Conservation (phyloP, 2,888 invertebrate genomes). For the Tricholauxania praeusta region DNA sequence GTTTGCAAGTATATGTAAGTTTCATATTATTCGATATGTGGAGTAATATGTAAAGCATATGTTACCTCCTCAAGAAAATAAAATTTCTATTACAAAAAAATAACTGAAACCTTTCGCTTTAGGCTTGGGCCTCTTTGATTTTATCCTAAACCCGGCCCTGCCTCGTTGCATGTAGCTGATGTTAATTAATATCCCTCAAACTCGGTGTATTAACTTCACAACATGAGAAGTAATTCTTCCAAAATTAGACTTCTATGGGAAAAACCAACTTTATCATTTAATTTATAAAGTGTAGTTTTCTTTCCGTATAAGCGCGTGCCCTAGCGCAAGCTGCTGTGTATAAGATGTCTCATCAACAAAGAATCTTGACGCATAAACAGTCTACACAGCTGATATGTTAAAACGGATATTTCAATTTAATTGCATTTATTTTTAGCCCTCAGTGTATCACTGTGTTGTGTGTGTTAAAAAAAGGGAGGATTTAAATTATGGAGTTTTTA, state of each 20-base stretch:
- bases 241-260: background rate
- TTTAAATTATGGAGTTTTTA: too few relatives aligned
- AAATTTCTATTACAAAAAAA: too few relatives aligned
- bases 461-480: too few relatives aligned
- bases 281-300: background rate
- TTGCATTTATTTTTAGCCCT: background rate
- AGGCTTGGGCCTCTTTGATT: too few relatives aligned
- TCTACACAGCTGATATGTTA: slow-evolving; percentile 12
- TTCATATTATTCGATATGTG: too few relatives aligned
- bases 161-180: too few relatives aligned
- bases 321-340: slow-evolving; percentile 14
- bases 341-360: slow-evolving; percentile 11
- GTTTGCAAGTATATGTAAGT: too few relatives aligned
- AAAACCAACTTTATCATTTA: background rate
- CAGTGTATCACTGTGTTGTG: too few relatives aligned
- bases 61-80: too few relatives aligned
- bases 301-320: slow-evolving; percentile 27
- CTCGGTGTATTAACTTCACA: background rate
- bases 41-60: too few relatives aligned
- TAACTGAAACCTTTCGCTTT: background rate
- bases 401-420: slow-evolving; percentile 23
- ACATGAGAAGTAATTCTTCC: slow-evolving; percentile 18
- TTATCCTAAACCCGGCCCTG: too few relatives aligned
- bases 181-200: slow-evolving; percentile 20
- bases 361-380: slow-evolving; percentile 1